Conservation (phyloP, 2,797 vertebrate genomes). For the Acipenser ruthenus region DNA sequence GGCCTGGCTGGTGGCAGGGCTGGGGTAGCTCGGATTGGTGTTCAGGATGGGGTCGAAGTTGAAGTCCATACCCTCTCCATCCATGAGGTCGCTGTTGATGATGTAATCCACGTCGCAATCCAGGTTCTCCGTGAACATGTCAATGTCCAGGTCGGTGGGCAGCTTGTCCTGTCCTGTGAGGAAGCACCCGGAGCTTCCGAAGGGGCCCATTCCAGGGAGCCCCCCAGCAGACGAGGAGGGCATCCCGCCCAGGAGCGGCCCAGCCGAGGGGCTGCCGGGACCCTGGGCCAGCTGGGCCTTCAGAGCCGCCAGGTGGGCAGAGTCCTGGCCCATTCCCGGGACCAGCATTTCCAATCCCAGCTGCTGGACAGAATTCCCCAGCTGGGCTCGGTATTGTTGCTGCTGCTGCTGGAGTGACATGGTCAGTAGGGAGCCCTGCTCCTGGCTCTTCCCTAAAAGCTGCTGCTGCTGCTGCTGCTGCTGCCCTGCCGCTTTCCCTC, state of each 20-base stretch:
- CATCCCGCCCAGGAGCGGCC: slow-evolving; percentile 35
- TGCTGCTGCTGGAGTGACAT: slow-evolving; percentile 51
- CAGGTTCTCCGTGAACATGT: slow-evolving; percentile 96
- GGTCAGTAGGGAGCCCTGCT: slow-evolving; percentile 50
- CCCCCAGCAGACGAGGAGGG: slow-evolving; percentile 23
- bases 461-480: slow-evolving; percentile 48
- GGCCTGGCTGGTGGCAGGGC: slow-evolving; percentile 69
- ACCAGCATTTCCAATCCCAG: slow-evolving; percentile 61
- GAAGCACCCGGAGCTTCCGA: slow-evolving; percentile 45
- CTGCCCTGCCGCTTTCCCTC: slow-evolving; percentile 35
- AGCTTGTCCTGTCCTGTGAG: slow-evolving; percentile 68
- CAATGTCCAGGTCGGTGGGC: slow-evolving; percentile 90
- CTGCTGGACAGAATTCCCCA: slow-evolving; percentile 23
- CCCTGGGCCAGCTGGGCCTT: slow-evolving; percentile 58
- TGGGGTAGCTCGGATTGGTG: slow-evolving; percentile 60
- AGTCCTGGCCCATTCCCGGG: slow-evolving; percentile 58
- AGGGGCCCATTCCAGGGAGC: slow-evolving; percentile 49
- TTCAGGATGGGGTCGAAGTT: slow-evolving; percentile 86
- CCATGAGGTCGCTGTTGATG: slow-evolving; percentile 97
- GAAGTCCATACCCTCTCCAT: slow-evolving; percentile 86
- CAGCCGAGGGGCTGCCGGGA: slow-evolving; percentile 33
- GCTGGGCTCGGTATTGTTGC: slow-evolving; percentile 42
- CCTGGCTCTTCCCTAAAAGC: slow-evolving; percentile 66
- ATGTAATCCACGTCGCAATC: slow-evolving; percentile 98
- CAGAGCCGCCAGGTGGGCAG: slow-evolving; percentile 55